A percentile compares a stretch with the other conserved stretches of the same genome.
Evolutionary conservation across 2,113 vertebrate species (phyloP).

Genomic region (Nycticorax nycticorax): DNA sequence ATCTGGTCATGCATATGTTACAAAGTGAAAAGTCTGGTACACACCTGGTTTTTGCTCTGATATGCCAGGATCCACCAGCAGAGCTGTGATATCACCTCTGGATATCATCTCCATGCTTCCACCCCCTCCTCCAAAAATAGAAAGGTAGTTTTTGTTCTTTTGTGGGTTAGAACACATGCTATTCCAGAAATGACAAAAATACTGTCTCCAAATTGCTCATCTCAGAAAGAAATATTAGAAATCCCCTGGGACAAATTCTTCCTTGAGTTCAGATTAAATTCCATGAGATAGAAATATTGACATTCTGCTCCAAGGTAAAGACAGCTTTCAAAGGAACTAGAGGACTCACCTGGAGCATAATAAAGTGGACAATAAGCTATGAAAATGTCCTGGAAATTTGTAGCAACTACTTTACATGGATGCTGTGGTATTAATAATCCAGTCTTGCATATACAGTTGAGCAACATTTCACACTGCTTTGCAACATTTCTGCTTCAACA

Average conservation of each 20-base stretch:
- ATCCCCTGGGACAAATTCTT: background rate
- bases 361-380: background rate
- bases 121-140: background rate
- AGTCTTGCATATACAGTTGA: background rate
- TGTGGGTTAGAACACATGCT: background rate
- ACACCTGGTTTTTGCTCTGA: background rate
- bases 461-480: background rate
- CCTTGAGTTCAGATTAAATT: background rate
- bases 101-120: background rate
- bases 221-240: background rate
- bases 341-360: background rate
- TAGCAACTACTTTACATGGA: background rate
- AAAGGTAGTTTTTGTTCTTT: background rate
- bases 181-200: background rate
- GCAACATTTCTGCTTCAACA: slow-evolving; percentile 19
- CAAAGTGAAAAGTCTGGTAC: background rate
- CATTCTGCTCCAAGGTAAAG: background rate
- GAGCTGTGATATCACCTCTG: background rate
- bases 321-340: background rate
- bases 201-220: background rate
- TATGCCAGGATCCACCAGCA: background rate
- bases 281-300: background rate
- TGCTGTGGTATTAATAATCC: background rate
- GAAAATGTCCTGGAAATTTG: background rate
- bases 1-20: background rate